Percentiles rank a stretch among this genome's conserved stretches.
Evolutionary conservation across 2,113 vertebrate genomes (phyloP).

Genomic region (Brachirus orientalis): DNA sequence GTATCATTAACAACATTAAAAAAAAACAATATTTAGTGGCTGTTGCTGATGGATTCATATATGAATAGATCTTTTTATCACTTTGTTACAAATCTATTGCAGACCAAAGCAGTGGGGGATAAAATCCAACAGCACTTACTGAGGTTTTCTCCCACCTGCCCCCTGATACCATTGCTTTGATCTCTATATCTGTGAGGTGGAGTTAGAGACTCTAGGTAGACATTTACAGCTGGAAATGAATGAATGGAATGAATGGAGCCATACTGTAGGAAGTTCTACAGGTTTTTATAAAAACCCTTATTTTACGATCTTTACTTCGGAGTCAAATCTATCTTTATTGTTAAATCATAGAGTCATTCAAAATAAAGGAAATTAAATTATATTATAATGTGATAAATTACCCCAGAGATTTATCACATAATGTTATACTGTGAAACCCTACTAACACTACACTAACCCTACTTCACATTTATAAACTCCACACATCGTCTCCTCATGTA

Average conservation of each 20-base stretch:
- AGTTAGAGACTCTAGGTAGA: slow-evolving; percentile 29
- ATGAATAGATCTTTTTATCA: neutral
- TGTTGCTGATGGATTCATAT: too few species aligned
- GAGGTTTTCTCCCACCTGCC: slow-evolving; percentile 35
- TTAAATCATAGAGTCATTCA: neutral
- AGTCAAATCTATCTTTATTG: neutral
- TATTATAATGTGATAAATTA: too few species aligned
- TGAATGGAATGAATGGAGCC: slow-evolving; percentile 43
- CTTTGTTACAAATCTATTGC: neutral
- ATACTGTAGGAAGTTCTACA: neutral
- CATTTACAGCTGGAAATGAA: too few species aligned
- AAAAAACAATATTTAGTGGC: too few species aligned
- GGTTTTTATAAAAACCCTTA: slow-evolving; percentile 11
- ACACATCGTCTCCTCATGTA: too few species aligned
- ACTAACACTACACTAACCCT: too few species aligned
- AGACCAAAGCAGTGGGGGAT: neutral
- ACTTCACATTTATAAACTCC: too few species aligned
- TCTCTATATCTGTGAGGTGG: slow-evolving; percentile 36
- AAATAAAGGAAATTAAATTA: neutral
- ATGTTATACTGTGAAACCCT: too few species aligned
- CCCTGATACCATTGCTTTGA: slow-evolving; percentile 42
- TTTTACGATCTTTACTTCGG: neutral
- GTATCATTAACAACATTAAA: neutral
- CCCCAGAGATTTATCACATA: too few species aligned
- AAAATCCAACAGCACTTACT: slow-evolving; percentile 8